Conservation (phyloP, 2,888 invertebrate genomes). For the Nephrocerus scutellatus region DNA sequence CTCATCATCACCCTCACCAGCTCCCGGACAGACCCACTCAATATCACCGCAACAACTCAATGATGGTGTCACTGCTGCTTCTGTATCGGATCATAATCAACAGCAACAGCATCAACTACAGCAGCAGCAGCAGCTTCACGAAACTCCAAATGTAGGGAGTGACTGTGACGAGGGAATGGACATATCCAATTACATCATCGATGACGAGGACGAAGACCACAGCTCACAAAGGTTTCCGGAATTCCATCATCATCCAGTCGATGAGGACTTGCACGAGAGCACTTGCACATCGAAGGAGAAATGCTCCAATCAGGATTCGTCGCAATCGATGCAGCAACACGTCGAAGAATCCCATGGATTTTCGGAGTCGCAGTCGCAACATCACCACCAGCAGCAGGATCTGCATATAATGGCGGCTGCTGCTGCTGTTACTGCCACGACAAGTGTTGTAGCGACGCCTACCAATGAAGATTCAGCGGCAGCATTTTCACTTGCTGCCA, state of each 20-base stretch:
- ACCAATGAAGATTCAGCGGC: background rate
- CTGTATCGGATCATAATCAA: constrained; percentile 21
- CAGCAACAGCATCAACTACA: constrained; percentile 15
- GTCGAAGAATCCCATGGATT: too few species aligned
- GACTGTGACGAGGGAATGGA: too few species aligned
- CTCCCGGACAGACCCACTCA: constrained; percentile 19
- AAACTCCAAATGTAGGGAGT: too few species aligned
- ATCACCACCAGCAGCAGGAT: too few species aligned
- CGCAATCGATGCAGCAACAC: background rate
- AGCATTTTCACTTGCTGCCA: background rate
- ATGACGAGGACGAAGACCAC: constrained; percentile 2
- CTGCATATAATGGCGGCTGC: background rate
- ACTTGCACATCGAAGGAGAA: background rate
- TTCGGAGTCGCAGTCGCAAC: too few species aligned
- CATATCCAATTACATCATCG: constrained; percentile 5
- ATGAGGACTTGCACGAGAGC: background rate
- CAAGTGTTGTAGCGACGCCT: background rate
- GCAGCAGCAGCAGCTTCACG: constrained; percentile 4
- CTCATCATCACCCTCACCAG: constrained; percentile 16
- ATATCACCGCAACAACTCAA: constrained; percentile 8
- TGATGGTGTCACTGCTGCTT: constrained; percentile 32
- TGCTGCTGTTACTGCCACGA: background rate
- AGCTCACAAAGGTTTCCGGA: background rate
- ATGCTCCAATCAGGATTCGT: background rate
- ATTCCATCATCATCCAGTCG: background rate